Percentiles rank a stretch among this genome's conserved stretches.
phyloP scores from a whole-genome alignment of 1,140 invertebrate species.

The Euglossa dilemma region DNA sequence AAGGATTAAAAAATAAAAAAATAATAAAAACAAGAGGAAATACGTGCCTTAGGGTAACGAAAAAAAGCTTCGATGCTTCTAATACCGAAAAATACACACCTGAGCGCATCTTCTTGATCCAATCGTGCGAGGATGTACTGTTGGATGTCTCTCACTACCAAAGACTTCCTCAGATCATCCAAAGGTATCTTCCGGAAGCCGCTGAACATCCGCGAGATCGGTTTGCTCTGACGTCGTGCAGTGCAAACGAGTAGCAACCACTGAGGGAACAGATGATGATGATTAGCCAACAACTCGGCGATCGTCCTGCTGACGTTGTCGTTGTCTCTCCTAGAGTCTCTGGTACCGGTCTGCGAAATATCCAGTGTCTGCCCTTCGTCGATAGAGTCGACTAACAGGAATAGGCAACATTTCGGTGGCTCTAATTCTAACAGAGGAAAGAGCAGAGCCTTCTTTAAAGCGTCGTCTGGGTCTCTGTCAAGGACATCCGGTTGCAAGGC shows the following conservation, averaged over 20 bases:
- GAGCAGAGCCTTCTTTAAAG: conserved; percentile 93
- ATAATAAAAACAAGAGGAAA: no score
- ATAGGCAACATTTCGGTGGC: conserved; percentile 91
- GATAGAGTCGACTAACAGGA: conserved; percentile 95
- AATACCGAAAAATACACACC: conserved; percentile 24
- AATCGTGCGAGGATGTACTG: conserved; percentile 96
- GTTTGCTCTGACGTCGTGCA: conserved; percentile 92
- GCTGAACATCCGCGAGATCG: conserved; percentile 94
- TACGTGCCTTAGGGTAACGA: no score
- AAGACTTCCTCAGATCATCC: conserved; percentile 94
- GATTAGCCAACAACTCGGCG: conserved; percentile 92
- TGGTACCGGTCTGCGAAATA: conserved; percentile 74
- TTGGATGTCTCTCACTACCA: conserved; percentile 95
- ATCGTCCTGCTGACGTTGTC: conserved; percentile 87
- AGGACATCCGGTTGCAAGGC: conserved; percentile 88
- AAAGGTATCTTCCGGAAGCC: conserved; percentile 96
- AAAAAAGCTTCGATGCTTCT: neutral
- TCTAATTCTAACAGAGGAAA: conserved; percentile 93
- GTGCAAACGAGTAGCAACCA: conserved; percentile 97
- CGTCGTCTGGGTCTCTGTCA: conserved; percentile 93
- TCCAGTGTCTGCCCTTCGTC: conserved; percentile 87
- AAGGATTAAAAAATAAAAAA: no score
- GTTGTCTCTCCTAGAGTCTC: conserved; percentile 80
- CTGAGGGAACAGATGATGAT: conserved; percentile 95
- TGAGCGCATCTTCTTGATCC: conserved; percentile 90